A percentile compares a stretch with the other conserved stretches of the same genome.
These are phyloP conservation scores for Lepus europaeus DNA, from an alignment of 2,113 vertebrate species.

Conservation along the genomic window DNA sequence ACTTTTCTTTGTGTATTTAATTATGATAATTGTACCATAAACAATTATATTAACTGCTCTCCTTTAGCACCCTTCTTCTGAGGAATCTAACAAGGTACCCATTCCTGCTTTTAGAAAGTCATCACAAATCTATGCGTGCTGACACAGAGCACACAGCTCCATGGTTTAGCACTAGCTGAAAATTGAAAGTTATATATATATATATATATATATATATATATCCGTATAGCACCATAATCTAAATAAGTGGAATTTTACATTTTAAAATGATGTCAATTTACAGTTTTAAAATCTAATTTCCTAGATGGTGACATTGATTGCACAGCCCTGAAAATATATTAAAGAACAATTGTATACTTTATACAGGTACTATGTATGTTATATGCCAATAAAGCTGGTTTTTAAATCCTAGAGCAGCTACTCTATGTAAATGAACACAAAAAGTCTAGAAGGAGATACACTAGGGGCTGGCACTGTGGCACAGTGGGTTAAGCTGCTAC, in stretches of 20 bases:
- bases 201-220: neutral
- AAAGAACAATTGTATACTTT: neutral
- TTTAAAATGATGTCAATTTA: neutral
- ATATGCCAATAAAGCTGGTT: neutral
- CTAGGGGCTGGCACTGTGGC: neutral
- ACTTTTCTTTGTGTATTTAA: conserved; percentile 33
- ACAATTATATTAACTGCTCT: neutral
- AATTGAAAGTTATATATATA: neutral
- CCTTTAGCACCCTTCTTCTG: neutral
- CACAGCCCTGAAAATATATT: neutral
- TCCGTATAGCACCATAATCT: neutral
- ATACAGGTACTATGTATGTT: neutral
- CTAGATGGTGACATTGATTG: neutral
- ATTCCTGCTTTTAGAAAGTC: neutral
- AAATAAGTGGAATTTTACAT: neutral
- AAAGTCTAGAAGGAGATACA: neutral
- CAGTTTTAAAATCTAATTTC: neutral
- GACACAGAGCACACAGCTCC: neutral
- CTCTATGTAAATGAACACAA: neutral
- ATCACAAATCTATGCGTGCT: neutral
- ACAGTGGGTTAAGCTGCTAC: too few relatives aligned
- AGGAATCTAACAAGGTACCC: neutral
- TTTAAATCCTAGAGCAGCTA: neutral
- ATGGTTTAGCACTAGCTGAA: neutral
- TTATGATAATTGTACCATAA: neutral